Percentiles rank a stretch among this genome's conserved stretches.
Conservation (phyloP, 2,113 vertebrate species). For the Suncus etruscus region DNA sequence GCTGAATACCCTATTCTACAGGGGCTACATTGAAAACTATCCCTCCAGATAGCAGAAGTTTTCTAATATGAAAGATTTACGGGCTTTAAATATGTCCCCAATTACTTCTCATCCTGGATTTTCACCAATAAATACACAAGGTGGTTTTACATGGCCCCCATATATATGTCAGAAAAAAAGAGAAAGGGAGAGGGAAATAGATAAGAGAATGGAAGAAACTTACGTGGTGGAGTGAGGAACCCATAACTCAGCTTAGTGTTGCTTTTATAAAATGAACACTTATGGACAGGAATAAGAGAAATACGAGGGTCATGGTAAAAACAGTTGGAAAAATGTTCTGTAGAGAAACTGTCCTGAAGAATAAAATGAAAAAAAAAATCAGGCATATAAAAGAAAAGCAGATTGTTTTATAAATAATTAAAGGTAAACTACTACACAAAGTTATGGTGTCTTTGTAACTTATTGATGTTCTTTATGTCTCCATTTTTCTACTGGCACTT, state of each 20-base stretch:
- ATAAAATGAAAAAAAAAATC: constrained; percentile 39
- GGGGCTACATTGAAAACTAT: neutral
- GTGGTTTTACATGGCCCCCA: rapidly evolving
- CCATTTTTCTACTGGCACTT: neutral
- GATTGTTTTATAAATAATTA: rapidly evolving
- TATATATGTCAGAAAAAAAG: neutral
- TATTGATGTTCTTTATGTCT: neutral
- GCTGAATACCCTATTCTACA: neutral
- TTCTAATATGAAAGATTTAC: constrained; percentile 5
- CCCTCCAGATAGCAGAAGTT: neutral
- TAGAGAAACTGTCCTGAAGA: constrained; percentile 82
- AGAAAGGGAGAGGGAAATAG: neutral
- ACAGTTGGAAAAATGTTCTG: constrained; percentile 81
- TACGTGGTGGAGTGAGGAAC: constrained; percentile 87
- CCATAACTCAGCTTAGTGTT: constrained; percentile 83
- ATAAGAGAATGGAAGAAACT: constrained; percentile 8
- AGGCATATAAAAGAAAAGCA: neutral
- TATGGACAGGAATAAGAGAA: constrained; percentile 82
- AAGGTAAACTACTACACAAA: neutral
- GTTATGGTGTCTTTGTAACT: rapidly evolving
- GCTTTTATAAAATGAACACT: constrained; percentile 87
- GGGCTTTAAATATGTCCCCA: neutral
- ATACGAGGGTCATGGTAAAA: constrained; percentile 86
- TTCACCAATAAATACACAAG: neutral
- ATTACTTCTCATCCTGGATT: neutral